These are phyloP conservation scores for Columbina picui DNA, from an alignment of 2,113 vertebrate species.

Conservation along the genomic window DNA sequence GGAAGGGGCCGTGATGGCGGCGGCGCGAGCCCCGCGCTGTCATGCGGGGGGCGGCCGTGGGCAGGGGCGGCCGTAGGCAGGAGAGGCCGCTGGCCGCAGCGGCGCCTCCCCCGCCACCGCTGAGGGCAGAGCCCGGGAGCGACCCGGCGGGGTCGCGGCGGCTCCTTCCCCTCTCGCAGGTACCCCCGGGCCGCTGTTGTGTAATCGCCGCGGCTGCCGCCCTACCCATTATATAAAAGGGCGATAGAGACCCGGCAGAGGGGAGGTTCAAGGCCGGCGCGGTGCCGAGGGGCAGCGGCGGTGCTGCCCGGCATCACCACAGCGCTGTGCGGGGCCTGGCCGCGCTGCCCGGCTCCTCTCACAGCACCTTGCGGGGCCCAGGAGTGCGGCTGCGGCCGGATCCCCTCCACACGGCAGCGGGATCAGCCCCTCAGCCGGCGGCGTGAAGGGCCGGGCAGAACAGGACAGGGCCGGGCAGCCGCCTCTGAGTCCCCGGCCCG, in stretches of 20 bases:
- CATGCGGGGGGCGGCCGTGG: too few species aligned
- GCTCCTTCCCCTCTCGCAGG: too few species aligned
- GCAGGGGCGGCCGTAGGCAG: too few species aligned
- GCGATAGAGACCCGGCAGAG: not conserved
- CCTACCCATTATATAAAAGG: not conserved
- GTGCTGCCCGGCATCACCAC: not conserved
- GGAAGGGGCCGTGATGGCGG: not conserved
- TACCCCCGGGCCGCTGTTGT: not conserved
- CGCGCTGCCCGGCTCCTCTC: not conserved
- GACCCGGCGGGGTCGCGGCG: not conserved
- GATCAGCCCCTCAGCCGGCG: not conserved
- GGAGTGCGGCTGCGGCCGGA: not conserved
- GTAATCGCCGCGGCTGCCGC: not conserved
- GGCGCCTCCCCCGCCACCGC: not conserved
- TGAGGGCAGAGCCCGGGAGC: not conserved
- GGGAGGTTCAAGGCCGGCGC: not conserved
- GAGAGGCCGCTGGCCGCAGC: not conserved
- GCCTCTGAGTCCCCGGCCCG: accelerated
- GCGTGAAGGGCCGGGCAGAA: not conserved
- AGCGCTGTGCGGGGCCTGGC: not conserved
- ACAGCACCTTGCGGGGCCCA: not conserved
- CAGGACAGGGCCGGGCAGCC: not conserved
- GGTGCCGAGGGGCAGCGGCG: not conserved
- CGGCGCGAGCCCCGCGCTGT: not conserved
- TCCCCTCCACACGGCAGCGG: not conserved